Base-by-base conservation (phyloP, 2,113 vertebrate species). In the Pterocles orientalis region DNA sequence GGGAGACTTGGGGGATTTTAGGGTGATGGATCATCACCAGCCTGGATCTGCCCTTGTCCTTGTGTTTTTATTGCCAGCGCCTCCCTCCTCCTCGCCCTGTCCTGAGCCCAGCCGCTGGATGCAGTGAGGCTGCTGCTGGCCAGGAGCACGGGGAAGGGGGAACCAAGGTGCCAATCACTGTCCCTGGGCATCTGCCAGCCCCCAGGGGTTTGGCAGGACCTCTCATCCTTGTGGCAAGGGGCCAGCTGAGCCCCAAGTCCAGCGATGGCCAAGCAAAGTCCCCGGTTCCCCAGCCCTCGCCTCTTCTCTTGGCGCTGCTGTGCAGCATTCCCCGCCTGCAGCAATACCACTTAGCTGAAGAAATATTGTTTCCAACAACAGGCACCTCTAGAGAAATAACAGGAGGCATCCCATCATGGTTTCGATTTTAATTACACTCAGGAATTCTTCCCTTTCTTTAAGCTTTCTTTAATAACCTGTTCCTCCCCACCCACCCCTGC, bases 281-380 rank as follows among this genome's bases (percentile, higher is more conserved):
- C 34, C 57, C 5, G 4, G 8, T 10, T 47, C 48, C 48, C 70
- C 41, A 50, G 12, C 62, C n/a, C 71, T 61, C 24, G 2, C 33
- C 65, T 51, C 39, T 29, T 65, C 64, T 65, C 73, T 39, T 20
- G 36, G 84, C 24, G 14, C 62, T 6, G 18, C 57, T 65, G 48
- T 12, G 89, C 83, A 48, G 11, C 21, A 8, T 16, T 88, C 77
- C 47, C 15, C 0, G 1, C 88, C 76, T 16, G 71, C 65, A 75
- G 91, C 92, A 11, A 61, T 6, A 8, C 39, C 90, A 60, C 86
- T 47, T 50, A 79, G 84, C 58, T 31, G 75, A 26, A 75, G 65
- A 79, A 95, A 96, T 88, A 81, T 31, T 60, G 73, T 69, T 94
- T 80, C 88, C 88, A 56, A 26, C 43, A 79, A 11, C 88, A 68